These are phyloP conservation scores for Bombus breviceps DNA, from an alignment of 1,140 invertebrate genomes.

Conservation along the genomic window DNA sequence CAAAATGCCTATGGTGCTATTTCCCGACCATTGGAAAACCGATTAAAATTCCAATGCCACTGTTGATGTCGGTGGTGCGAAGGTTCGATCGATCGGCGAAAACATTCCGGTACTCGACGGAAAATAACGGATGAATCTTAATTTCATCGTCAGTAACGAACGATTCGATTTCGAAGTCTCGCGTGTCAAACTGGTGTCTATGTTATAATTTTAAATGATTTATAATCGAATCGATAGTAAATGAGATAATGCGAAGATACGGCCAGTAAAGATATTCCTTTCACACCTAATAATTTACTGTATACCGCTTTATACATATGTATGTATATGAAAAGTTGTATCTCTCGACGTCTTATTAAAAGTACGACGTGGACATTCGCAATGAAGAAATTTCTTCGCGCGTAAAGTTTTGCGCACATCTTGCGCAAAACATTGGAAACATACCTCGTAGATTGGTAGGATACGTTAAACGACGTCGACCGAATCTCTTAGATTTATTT, in stretches of 20 bases:
- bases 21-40: constrained; percentile 38
- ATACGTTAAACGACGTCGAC: too few relatives aligned
- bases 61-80: not conserved
- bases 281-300: too few relatives aligned
- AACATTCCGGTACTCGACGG: not conserved
- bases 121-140: constrained; percentile 20
- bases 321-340: too few relatives aligned
- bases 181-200: not conserved
- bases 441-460: not conserved
- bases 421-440: not conserved
- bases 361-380: not conserved
- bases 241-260: too few relatives aligned
- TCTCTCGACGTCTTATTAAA: not conserved
- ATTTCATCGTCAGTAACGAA: not conserved
- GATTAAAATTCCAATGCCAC: constrained; percentile 66
- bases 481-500: too few relatives aligned
- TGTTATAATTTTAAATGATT: not conserved
- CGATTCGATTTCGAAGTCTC: not conserved
- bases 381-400: not conserved
- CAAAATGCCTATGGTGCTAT: constrained; percentile 52
- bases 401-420: not conserved
- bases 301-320: too few relatives aligned
- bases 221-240: not conserved
- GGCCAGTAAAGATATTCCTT: too few relatives aligned
- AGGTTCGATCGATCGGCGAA: constrained; percentile 30